Evolutionary conservation across 1,140 invertebrate species (phyloP).

Genomic region (Drosophila sulfurigaster): DNA sequence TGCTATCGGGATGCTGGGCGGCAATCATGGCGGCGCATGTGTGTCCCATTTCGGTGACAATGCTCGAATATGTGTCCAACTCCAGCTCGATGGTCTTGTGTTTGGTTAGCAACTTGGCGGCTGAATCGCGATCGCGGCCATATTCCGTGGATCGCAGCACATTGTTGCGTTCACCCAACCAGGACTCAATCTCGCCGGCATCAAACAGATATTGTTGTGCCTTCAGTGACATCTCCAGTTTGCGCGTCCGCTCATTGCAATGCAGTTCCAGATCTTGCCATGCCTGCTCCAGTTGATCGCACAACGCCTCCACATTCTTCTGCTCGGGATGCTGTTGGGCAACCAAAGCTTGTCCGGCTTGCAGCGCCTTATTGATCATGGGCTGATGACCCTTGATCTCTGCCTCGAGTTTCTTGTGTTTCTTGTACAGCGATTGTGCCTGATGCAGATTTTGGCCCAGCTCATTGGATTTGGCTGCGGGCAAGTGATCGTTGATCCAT

Average conservation of each 20-base stretch:
- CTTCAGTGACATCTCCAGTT: conserved; percentile 93
- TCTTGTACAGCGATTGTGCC: conserved; percentile 96
- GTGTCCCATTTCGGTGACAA: conserved; percentile 96
- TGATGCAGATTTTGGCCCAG: conserved; percentile 94
- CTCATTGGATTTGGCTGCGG: conserved; percentile 91
- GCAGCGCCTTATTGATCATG: conserved; percentile 92
- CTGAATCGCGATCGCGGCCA: conserved; percentile 94
- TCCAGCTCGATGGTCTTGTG: conserved; percentile 97
- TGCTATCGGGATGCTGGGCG: conserved; percentile 91
- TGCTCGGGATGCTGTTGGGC: conserved; percentile 91
- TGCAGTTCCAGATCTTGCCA: conserved; percentile 90
- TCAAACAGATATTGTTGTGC: conserved; percentile 96
- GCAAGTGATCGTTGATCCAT: conserved; percentile 97
- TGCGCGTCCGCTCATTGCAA: conserved; percentile 89
- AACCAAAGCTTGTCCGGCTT: conserved; percentile 89
- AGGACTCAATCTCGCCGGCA: conserved; percentile 95
- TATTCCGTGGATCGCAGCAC: conserved; percentile 93
- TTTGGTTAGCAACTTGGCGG: conserved; percentile 95
- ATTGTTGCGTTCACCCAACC: conserved; percentile 95
- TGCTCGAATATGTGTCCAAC: conserved; percentile 96
- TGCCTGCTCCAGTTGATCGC: conserved; percentile 87
- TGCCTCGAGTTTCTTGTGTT: conserved; percentile 95
- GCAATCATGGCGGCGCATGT: conserved; percentile 92
- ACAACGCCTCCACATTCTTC: conserved; percentile 89
- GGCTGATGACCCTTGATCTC: conserved; percentile 94